Conservation (phyloP, 2,113 vertebrate genomes). For the Gymnobelideus leadbeateri region DNA sequence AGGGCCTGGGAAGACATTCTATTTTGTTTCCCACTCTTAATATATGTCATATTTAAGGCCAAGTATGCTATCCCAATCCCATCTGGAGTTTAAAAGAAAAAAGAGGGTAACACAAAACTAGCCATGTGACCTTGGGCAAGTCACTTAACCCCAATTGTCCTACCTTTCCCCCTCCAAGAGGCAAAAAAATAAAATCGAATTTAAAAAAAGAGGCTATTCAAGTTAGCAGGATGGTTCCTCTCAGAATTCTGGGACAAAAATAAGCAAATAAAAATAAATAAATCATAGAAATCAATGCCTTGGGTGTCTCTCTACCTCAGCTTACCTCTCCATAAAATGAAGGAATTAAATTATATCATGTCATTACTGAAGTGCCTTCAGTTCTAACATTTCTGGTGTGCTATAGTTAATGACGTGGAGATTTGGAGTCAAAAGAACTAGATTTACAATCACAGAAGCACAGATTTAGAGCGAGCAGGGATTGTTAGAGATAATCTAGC, state of each 20-base stretch:
- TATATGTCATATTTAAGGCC: slow-evolving; percentile 16
- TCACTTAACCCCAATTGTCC: too few species aligned
- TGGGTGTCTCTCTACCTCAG: neutral
- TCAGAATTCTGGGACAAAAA: neutral
- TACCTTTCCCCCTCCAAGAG: too few species aligned
- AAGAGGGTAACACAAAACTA: neutral
- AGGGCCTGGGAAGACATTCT: neutral
- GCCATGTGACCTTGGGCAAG: too few species aligned
- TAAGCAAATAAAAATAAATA: neutral
- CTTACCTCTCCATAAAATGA: neutral
- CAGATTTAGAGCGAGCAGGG: neutral
- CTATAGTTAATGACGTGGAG: neutral
- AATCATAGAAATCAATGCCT: neutral
- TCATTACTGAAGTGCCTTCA: neutral
- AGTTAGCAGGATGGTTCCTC: slow-evolving; percentile 24
- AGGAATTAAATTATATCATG: neutral
- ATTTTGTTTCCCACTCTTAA: slow-evolving; percentile 15
- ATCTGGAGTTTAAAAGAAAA: neutral
- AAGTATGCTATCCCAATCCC: neutral
- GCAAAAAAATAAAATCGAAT: too few species aligned
- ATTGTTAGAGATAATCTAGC: neutral
- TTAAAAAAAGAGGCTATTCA: neutral
- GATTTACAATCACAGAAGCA: neutral
- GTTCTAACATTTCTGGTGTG: neutral
- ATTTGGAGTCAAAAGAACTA: neutral